Conservation (phyloP, 2,797 vertebrate species). For the Crypturellus tataupa region DNA sequence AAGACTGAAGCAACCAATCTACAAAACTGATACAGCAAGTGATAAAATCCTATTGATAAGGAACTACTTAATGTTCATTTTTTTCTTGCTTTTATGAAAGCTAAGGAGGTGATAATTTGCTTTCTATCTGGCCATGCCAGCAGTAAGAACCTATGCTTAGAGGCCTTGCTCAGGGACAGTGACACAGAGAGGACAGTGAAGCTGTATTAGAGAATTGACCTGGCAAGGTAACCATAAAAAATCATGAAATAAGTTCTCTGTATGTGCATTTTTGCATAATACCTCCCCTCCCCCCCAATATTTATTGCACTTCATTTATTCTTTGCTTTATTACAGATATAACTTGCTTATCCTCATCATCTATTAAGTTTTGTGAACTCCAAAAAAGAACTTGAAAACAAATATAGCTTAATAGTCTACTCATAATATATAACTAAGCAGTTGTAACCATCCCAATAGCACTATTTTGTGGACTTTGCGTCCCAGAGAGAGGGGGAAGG, state of each 20-base stretch:
- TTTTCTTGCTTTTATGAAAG: not conserved
- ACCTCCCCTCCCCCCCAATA: not conserved
- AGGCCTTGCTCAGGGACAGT: not conserved
- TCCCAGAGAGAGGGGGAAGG: not conserved
- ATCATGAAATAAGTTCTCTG: not conserved
- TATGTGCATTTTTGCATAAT: not conserved
- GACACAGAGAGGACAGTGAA: not conserved
- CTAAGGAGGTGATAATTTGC: not conserved
- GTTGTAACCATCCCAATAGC: not conserved
- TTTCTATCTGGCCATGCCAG: not conserved
- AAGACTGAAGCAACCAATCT: not conserved
- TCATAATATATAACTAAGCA: not conserved
- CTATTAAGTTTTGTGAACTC: not conserved
- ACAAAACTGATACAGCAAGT: not conserved
- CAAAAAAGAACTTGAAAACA: not conserved
- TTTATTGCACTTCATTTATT: not conserved
- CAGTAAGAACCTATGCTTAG: not conserved
- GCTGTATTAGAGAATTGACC: not conserved
- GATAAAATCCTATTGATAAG: not conserved
- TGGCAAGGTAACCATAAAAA: not conserved
- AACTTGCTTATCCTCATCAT: not conserved
- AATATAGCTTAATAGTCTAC: not conserved
- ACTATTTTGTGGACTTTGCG: not conserved
- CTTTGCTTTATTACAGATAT: not conserved
- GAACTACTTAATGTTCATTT: not conserved